Conservation (phyloP, 2,113 vertebrate species). For the Pycnonotus jocosus region DNA sequence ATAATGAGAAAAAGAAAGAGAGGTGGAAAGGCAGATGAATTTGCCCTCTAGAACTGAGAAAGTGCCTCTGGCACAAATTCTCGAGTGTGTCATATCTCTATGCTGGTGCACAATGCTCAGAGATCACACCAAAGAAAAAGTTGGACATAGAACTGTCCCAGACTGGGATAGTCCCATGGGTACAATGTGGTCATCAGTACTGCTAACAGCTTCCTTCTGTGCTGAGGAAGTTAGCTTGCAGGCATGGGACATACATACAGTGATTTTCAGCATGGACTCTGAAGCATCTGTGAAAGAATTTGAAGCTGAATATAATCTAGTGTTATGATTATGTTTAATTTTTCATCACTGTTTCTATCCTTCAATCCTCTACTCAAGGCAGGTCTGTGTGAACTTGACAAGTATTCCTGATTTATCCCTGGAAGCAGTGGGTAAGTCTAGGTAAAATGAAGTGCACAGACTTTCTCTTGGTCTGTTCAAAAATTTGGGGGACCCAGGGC, state of each 20-base stretch:
- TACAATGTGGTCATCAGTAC: not conserved
- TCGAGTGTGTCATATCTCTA: not conserved
- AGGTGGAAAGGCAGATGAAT: not conserved
- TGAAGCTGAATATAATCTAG: not conserved
- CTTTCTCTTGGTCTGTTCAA: not conserved
- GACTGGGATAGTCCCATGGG: rapidly evolving
- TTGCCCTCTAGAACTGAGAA: not conserved
- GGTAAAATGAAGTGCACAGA: not conserved
- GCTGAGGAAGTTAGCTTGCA: not conserved
- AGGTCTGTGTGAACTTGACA: not conserved
- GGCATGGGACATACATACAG: rapidly evolving
- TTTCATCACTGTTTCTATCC: not conserved
- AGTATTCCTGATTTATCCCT: not conserved
- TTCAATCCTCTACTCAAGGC: not conserved
- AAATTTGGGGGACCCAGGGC: not conserved
- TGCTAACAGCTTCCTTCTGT: not conserved
- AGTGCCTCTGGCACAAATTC: not conserved
- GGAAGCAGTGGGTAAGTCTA: not conserved
- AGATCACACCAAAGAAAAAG: not conserved
- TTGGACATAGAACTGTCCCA: not conserved
- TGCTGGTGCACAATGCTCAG: not conserved
- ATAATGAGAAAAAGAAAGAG: not conserved
- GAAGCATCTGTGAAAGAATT: not conserved
- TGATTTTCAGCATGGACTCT: not conserved
- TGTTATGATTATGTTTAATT: not conserved